phyloP scores from a whole-genome alignment of 2,797 vertebrate species.

The Brotula barbata region DNA sequence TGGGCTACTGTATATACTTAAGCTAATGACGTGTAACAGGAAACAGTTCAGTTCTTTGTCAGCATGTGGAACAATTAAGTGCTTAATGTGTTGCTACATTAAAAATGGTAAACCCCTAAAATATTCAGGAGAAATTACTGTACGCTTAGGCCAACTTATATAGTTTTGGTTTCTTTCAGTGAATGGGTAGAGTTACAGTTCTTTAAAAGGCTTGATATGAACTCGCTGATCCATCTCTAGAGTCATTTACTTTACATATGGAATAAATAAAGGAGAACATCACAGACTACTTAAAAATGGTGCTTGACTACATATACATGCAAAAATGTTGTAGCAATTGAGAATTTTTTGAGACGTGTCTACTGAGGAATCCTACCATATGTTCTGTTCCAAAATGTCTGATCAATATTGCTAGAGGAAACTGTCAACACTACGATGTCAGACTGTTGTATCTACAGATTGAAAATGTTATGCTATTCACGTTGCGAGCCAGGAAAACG shows the following conservation, averaged over 20 bases:
- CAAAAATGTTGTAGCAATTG: too few relatives aligned
- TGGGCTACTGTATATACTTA: conserved; percentile 5
- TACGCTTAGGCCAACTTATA: neutral
- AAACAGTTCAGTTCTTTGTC: conserved; percentile 15
- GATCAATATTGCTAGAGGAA: conserved; percentile 56
- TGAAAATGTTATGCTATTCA: conserved; percentile 19
- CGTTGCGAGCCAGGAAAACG: conserved; percentile 18
- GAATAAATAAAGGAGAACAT: conserved; percentile 33
- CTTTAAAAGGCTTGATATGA: too few relatives aligned
- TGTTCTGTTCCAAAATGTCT: conserved; percentile 23
- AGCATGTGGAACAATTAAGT: conserved; percentile 47
- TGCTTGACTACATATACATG: conserved; percentile 56
- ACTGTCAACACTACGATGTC: neutral
- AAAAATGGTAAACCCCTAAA: conserved; percentile 35
- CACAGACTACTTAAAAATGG: conserved; percentile 42
- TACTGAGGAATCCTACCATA: too few relatives aligned
- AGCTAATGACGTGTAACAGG: conserved; percentile 19
- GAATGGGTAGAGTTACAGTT: too few relatives aligned
- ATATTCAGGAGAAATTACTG: neutral
- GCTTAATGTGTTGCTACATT: conserved; percentile 66
- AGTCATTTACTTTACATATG: conserved; percentile 11
- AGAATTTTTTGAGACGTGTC: too few relatives aligned
- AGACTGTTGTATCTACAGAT: conserved; percentile 16
- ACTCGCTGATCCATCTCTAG: conserved; percentile 11
- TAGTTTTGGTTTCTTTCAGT: neutral